Base-by-base conservation (phyloP, 2,113 vertebrate genomes). In the Hippocampus mohnikei region DNA sequence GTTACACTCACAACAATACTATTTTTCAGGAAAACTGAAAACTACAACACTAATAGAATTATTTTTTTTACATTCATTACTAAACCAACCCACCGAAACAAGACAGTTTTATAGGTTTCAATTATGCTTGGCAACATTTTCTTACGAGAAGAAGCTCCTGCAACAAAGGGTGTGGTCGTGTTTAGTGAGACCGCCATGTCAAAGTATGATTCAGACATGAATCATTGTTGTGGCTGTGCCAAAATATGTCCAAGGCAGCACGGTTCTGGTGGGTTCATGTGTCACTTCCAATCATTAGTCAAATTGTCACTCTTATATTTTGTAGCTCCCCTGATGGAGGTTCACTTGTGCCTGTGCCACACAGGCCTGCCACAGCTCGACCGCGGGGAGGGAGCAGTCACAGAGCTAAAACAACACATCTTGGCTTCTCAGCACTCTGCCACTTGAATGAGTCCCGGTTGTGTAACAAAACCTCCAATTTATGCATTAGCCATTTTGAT, bases 391-490 rank as follows among this genome's bases (percentile, higher is more conserved):
- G 29, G 67, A 58, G 33, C 8, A 29, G 68, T 68, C 67, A 21
- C 48, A 56, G 67, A 53, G 37, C 55, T 59, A 53, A 58, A 74
- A 77, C 71, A 63, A 68, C 42, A 74, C 71, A 67, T 73, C 63
- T 84, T 48, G 40, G 55, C 59, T 53, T 41, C 41, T 69, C 44
- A 56, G 66, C 52, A 23, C 59, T 73, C 59, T 29, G 16, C 1
- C 29, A 73, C 75, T 74, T 53, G 65, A 12, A 29, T 18, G 67
- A 29, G 76, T 79, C 73, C 66, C 58, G n/a, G 77, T 76, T 81
- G 80, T 79, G 56, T 58, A 61, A 79, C 42, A 72, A 73, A 75
- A 33, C 18, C 27, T 55, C 52, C 70, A 73, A 81, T 79, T 85
- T 81, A 85, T 66, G 71, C 8, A n/a, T 23, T 4, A 66, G 68